Percentiles rank a stretch among this genome's conserved stretches.
These are phyloP conservation scores for Ferdinandea cuprea DNA, from an alignment of 2,888 invertebrate species.

Conservation along the genomic window DNA sequence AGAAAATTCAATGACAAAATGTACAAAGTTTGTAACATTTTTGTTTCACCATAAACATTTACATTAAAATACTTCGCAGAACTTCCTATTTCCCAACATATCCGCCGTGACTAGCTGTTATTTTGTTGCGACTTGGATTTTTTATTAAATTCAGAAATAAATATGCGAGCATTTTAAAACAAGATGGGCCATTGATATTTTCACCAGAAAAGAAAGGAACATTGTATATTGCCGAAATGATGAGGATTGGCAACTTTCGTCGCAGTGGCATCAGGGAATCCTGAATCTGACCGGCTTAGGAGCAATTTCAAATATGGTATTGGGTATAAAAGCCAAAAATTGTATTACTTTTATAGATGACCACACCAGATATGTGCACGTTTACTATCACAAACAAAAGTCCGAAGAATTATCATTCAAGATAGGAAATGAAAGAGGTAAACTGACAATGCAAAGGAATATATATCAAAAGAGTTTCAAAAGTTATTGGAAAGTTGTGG, in stretches of 20 bases:
- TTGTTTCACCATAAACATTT: too few species aligned
- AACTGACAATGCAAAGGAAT: conserved; percentile 76
- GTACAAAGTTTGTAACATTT: too few species aligned
- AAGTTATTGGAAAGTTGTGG: conserved; percentile 70
- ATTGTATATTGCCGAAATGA: conserved; percentile 7
- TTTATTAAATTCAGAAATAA: conserved; percentile 20
- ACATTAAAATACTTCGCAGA: too few species aligned
- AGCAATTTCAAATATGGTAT: conserved; percentile 27
- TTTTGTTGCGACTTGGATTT: too few species aligned
- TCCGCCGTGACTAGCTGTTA: too few species aligned
- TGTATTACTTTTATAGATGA: conserved; percentile 37
- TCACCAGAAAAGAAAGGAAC: conserved; percentile 9
- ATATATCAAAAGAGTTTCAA: conserved; percentile 58
- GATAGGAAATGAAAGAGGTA: conserved; percentile 49
- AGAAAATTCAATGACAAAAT: too few species aligned
- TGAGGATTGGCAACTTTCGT: neutral
- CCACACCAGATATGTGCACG: conserved; percentile 32
- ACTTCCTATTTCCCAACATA: too few species aligned
- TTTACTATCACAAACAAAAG: conserved; percentile 59
- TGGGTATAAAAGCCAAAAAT: conserved; percentile 33
- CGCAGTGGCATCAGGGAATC: conserved; percentile 31
- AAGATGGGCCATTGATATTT: neutral
- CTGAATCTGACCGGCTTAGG: conserved; percentile 26
- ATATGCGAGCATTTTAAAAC: too few species aligned
- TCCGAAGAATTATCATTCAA: conserved; percentile 56